Evolutionary conservation across 2,888 invertebrate genomes (phyloP).

Genomic region (Phlogophora meticulosa): DNA sequence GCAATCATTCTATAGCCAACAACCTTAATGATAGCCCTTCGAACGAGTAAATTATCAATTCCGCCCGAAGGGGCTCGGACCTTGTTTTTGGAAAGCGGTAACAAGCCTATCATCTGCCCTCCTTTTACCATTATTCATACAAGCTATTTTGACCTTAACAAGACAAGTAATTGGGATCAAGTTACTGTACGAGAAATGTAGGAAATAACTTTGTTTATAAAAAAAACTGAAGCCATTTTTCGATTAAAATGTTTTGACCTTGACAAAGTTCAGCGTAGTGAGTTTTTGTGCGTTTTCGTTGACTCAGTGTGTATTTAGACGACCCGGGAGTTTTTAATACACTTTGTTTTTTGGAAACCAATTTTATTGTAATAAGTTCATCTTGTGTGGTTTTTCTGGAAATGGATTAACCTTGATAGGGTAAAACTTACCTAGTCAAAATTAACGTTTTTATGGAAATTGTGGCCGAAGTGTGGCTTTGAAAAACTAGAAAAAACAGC

Average conservation of each 20-base stretch:
- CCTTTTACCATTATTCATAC: slow-evolving; percentile 70
- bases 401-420: slow-evolving; percentile 3
- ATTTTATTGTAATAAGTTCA: slow-evolving; percentile 44
- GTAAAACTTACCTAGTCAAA: neutral
- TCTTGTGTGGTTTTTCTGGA: slow-evolving; percentile 41
- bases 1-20: slow-evolving; percentile 87
- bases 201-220: slow-evolving; percentile 48
- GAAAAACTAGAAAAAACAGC: too few relatives aligned
- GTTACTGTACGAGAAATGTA: slow-evolving; percentile 59
- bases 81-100: slow-evolving; percentile 87
- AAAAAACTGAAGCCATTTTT: slow-evolving; percentile 64
- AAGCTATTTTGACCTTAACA: slow-evolving; percentile 71
- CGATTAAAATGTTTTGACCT: slow-evolving; percentile 71
- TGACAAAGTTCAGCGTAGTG: slow-evolving; percentile 67
- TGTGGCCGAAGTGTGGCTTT: too few relatives aligned
- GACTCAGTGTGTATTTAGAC: slow-evolving; percentile 60
- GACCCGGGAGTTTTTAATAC: slow-evolving; percentile 31
- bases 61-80: slow-evolving; percentile 85
- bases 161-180: slow-evolving; percentile 60
- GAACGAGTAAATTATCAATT: slow-evolving; percentile 91
- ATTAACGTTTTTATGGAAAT: neutral
- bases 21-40: slow-evolving; percentile 89
- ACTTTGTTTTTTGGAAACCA: slow-evolving; percentile 19
- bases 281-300: slow-evolving; percentile 61
- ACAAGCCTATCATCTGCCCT: slow-evolving; percentile 84